Evolutionary conservation across 2,888 invertebrate genomes (phyloP), one percentile per base, ranked within the genome.

Genomic region (Girardia tigrina): DNA sequence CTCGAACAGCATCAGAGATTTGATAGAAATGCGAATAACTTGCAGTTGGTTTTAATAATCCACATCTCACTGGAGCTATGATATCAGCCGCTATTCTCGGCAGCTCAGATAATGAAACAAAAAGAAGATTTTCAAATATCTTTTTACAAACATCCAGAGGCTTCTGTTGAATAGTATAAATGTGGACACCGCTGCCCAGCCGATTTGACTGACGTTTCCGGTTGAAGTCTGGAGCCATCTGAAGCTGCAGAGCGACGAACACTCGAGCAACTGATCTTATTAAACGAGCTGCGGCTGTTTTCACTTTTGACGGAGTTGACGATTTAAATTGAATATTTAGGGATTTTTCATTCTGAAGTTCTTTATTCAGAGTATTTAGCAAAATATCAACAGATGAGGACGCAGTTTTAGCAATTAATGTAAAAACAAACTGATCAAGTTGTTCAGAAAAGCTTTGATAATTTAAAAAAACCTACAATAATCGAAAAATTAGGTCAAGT

Each of bases 351-450:
- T 90, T 90, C 82, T 92, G 91, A 84, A 94, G 88, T 85, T 94
- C 93, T 71, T 91, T 87, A 73, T 93, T 91, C 77, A 98, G 83
- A 0, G 95, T 95, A 72, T 90, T 89, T 71, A 97, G 86, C 27
- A 98, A 85, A 0, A 90, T 90, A 81, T 95, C 94, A 76, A 95
- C 85, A 89, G 92, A 72, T 2, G 75, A 28, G 1, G 72, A 73
- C 14, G 29, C 36, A n/a, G 56, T 72, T 84, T 94, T 94, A 16
- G 94, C 92, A 76, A 98, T 88, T 77, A 98, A 88, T 79, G 91
- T 91, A 83, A 97, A 94, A 0, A 94, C 93, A 84, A 99, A 97
- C 86, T 95, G 95, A 85, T 98, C 98, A 14, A 99, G 87, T 16
- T 94, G 87, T 0, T 93, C 92, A 0, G 94, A 92, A 23, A 95